Evolutionary conservation across 92 coral and sea anemone species (phyloP).

Genomic region (Zoanthus sansibaricus): DNA sequence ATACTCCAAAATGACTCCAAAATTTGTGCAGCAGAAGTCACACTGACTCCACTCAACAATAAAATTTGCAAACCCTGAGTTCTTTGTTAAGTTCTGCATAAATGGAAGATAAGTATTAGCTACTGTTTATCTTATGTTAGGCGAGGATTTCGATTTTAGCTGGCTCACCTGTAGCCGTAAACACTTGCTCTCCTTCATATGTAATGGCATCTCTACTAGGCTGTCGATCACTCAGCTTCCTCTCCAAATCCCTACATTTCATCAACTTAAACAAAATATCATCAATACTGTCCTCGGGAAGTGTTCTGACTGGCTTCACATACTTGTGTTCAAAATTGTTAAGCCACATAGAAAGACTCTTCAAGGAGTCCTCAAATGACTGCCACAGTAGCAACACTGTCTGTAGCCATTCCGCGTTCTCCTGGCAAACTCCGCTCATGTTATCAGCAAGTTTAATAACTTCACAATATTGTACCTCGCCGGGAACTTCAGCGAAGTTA

Average conservation of each 20-base stretch:
- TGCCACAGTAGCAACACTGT: conserved; percentile 91
- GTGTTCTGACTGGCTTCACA: conserved; percentile 67
- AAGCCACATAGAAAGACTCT: conserved; percentile 78
- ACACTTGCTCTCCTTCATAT: conserved; percentile 91
- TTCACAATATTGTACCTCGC: conserved; percentile 62
- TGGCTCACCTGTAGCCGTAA: conserved; percentile 83
- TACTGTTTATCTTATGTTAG: background rate
- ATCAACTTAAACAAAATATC: conserved; percentile 82
- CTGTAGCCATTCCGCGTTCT: conserved; percentile 79
- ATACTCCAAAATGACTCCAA: too few species aligned
- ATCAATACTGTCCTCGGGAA: conserved; percentile 84
- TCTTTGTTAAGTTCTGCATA: too few species aligned
- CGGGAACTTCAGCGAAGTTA: conserved; percentile 55
- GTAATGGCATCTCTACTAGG: conserved; percentile 83
- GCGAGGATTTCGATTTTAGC: background rate
- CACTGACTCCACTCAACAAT: too few species aligned
- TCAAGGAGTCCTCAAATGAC: conserved; percentile 83
- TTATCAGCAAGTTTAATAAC: conserved; percentile 77
- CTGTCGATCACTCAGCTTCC: conserved; percentile 89
- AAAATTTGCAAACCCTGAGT: too few species aligned
- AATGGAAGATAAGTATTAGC: background rate
- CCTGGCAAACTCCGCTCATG: conserved; percentile 86
- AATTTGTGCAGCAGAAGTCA: too few species aligned
- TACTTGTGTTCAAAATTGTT: conserved; percentile 70
- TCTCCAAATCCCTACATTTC: conserved; percentile 91